Conservation (phyloP, 2,888 invertebrate genomes). For the Meiosimyza platycephala region DNA sequence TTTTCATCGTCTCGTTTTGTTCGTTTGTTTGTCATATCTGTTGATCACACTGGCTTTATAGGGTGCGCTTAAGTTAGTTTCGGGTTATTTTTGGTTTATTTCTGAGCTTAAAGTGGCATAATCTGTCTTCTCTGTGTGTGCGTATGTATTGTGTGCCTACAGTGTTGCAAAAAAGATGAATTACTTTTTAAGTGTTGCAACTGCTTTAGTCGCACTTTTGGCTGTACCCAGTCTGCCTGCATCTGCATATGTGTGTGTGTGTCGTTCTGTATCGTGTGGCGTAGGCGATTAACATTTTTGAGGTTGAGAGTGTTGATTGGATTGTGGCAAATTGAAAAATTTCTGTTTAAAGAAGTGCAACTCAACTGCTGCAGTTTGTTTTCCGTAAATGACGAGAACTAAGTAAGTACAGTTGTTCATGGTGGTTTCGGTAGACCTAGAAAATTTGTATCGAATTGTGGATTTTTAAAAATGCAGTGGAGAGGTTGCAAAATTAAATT, state of each 20-base stretch:
- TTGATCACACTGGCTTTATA: conserved; percentile 1
- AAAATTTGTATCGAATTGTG: too few relatives aligned
- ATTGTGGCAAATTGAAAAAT: conserved; percentile 35
- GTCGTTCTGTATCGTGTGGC: conserved; percentile 27
- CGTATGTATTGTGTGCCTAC: conserved; percentile 1
- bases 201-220: conserved; percentile 13
- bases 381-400: too few relatives aligned
- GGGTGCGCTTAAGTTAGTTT: conserved; percentile 21
- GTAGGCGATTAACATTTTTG: conserved; percentile 41
- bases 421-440: too few relatives aligned
- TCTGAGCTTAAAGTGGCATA: conserved; percentile 44
- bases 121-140: conserved; percentile 37
- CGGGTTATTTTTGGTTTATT: conserved; percentile 34
- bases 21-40: neutral
- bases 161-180: conserved; percentile 27
- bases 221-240: neutral
- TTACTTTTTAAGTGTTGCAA: conserved; percentile 35
- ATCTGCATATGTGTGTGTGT: neutral
- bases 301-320: conserved; percentile 33
- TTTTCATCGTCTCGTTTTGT: conserved; percentile 7
- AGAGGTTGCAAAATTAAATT: too few relatives aligned
- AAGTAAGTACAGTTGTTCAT: too few relatives aligned
- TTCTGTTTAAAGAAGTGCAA: conserved; percentile 30
- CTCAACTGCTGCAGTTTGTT: neutral
- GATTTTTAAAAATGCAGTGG: too few relatives aligned